Conservation (phyloP, 2,888 invertebrate species). For the Oscheius sp. region DNA sequence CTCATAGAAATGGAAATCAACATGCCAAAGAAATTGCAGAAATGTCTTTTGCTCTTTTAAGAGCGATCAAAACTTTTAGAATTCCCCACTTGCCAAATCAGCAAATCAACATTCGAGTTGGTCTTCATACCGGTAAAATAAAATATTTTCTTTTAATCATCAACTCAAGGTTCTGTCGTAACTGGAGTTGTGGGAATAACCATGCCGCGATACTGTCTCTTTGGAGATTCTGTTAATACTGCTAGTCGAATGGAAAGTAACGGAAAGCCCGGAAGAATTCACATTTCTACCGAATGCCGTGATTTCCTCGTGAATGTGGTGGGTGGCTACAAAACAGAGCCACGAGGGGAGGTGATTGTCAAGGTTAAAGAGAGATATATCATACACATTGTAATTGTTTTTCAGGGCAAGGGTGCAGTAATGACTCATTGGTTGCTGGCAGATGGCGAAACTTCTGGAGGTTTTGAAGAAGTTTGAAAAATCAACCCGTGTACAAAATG, state of each 20-base stretch:
- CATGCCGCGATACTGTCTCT: slow-evolving; percentile 65
- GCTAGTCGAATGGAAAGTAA: slow-evolving; percentile 66
- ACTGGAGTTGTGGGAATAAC: slow-evolving; percentile 61
- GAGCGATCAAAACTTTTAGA: slow-evolving; percentile 53
- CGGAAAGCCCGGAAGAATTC: slow-evolving; percentile 66
- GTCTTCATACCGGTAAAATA: slow-evolving; percentile 53
- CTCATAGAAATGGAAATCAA: slow-evolving; percentile 62
- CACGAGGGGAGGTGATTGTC: slow-evolving; percentile 65
- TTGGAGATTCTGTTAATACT: slow-evolving; percentile 67
- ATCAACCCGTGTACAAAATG: neutral
- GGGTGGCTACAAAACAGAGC: slow-evolving; percentile 65
- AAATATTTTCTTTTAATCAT: neutral
- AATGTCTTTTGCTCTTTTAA: slow-evolving; percentile 56
- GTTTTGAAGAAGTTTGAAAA: neutral
- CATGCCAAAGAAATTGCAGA: slow-evolving; percentile 59
- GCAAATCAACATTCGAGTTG: slow-evolving; percentile 60
- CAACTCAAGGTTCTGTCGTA: slow-evolving; percentile 42
- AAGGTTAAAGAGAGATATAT: slow-evolving; percentile 40
- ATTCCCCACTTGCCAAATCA: slow-evolving; percentile 63
- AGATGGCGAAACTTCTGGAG: slow-evolving; percentile 41
- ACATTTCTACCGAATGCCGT: slow-evolving; percentile 63
- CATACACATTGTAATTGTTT: slow-evolving; percentile 20
- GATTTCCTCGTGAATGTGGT: slow-evolving; percentile 60
- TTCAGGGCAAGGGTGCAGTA: slow-evolving; percentile 56
- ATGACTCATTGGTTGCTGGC: slow-evolving; percentile 54